Evolutionary conservation across 2,888 invertebrate species (phyloP).

Genomic region (Diarsia mendica): DNA sequence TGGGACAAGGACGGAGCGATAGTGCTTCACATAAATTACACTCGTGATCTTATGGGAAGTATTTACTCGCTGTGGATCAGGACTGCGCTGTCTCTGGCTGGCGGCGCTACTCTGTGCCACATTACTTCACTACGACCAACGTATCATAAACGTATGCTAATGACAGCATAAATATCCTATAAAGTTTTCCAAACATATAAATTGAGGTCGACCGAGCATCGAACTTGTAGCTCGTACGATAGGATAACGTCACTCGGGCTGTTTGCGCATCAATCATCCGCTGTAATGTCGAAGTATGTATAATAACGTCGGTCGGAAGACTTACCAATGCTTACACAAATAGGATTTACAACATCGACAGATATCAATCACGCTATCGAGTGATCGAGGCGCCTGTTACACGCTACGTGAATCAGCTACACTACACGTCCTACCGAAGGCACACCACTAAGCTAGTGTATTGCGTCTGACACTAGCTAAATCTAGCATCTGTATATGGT

Average conservation of each 20-base stretch:
- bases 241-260: slow-evolving; percentile 28
- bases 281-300: slow-evolving; percentile 16
- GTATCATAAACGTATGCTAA: slow-evolving; percentile 23
- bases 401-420: neutral
- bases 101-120: neutral
- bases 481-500: neutral
- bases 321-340: slow-evolving; percentile 17
- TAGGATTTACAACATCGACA: slow-evolving; percentile 32
- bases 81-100: neutral
- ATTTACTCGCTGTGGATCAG: slow-evolving; percentile 15
- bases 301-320: slow-evolving; percentile 23
- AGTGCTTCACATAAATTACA: slow-evolving; percentile 56
- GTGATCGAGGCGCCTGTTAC: neutral
- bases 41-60: slow-evolving; percentile 39
- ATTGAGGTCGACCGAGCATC: slow-evolving; percentile 49
- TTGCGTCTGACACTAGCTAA: neutral
- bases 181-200: slow-evolving; percentile 34
- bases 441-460: neutral
- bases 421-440: neutral
- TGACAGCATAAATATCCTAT: slow-evolving; percentile 32
- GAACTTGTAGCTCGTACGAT: slow-evolving; percentile 31
- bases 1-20: slow-evolving; percentile 52
- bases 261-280: slow-evolving; percentile 37
- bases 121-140: neutral
- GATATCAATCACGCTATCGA: slow-evolving; percentile 34